Evolutionary conservation across 1,140 invertebrate species (phyloP).

Genomic region (Rhopalosiphum maidis): DNA sequence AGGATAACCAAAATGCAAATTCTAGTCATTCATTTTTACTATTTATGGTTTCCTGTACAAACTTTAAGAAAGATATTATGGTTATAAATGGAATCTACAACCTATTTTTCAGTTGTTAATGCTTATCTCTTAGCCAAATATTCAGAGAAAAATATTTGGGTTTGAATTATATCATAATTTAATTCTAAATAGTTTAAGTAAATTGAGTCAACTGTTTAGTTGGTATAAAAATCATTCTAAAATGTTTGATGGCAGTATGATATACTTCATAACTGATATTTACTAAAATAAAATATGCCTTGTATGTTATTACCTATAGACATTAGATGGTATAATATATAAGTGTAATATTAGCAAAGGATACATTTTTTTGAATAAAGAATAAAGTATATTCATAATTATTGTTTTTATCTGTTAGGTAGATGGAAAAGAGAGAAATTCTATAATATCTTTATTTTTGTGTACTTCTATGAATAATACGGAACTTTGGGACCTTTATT

Average conservation of each 20-base stretch:
- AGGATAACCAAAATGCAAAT: not conserved
- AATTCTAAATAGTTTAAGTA: too few relatives aligned
- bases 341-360: not conserved
- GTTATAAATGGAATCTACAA: not conserved
- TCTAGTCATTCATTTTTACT: not conserved
- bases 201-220: too few relatives aligned
- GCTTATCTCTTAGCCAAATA: not conserved
- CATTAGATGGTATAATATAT: not conserved
- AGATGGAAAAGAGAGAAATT: too few relatives aligned
- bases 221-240: too few relatives aligned
- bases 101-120: not conserved
- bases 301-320: too few relatives aligned
- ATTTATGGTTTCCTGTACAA: not conserved
- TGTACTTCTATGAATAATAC: not conserved
- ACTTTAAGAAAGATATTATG: not conserved
- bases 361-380: not conserved
- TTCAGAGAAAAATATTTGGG: not conserved
- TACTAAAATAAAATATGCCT: too few relatives aligned
- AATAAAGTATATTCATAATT: too few relatives aligned
- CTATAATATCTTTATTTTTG: too few relatives aligned
- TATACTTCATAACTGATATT: too few relatives aligned
- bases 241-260: too few relatives aligned
- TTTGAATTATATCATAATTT: not conserved
- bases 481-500: not conserved
- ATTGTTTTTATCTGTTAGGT: too few relatives aligned